Evolutionary conservation across 2,797 vertebrate genomes (phyloP).

Genomic region (Propithecus perrieri): DNA sequence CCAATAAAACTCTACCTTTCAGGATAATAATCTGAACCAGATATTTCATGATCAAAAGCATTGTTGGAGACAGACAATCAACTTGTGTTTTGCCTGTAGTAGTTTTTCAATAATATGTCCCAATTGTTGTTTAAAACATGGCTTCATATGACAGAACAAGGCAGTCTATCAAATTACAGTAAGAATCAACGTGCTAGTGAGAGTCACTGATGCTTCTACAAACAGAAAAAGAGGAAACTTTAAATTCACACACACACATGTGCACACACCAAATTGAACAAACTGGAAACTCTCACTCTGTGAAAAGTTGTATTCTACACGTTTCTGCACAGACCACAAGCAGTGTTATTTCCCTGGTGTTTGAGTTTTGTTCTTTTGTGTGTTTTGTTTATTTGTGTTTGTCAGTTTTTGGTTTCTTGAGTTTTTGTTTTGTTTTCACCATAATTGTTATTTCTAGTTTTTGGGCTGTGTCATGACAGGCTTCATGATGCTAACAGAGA

Average conservation of each 20-base stretch:
- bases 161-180: conserved; percentile 79
- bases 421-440: conserved; percentile 57
- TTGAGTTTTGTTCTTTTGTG: conserved; percentile 76
- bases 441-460: conserved; percentile 81
- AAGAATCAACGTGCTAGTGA: conserved; percentile 73
- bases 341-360: conserved; percentile 87
- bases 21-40: conserved; percentile 88
- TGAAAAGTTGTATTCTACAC: conserved; percentile 80
- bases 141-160: conserved; percentile 85
- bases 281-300: conserved; percentile 86
- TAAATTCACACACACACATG: conserved; percentile 52
- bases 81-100: conserved; percentile 91
- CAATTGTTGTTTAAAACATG: conserved; percentile 81
- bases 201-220: conserved; percentile 83
- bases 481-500: conserved; percentile 83
- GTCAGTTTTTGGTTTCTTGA: background rate
- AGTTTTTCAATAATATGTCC: conserved; percentile 86
- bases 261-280: conserved; percentile 57
- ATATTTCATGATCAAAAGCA: conserved; percentile 91
- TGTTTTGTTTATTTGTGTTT: background rate
- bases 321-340: conserved; percentile 82
- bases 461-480: conserved; percentile 82
- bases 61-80: conserved; percentile 99
- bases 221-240: conserved; percentile 51
- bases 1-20: conserved; percentile 83